A percentile compares a stretch with the other conserved stretches of the same genome.
Evolutionary conservation across 2,797 vertebrate genomes (phyloP).

Genomic region (Falco cherrug): DNA sequence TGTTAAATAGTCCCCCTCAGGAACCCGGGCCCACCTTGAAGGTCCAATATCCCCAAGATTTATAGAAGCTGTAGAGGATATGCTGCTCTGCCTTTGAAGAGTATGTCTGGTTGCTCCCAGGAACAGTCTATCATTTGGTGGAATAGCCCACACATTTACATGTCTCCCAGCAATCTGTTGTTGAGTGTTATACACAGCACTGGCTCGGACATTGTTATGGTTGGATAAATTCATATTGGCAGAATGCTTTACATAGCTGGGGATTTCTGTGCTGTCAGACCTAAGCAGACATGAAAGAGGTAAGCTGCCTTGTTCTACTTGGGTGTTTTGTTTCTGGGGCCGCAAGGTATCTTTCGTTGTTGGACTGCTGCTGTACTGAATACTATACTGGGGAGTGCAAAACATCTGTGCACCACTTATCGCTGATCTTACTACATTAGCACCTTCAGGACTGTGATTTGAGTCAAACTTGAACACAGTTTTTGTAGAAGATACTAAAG

Average conservation of each 20-base stretch:
- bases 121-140: conserved; percentile 79
- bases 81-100: conserved; percentile 91
- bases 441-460: conserved; percentile 84
- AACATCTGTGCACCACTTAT: conserved; percentile 65
- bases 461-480: conserved; percentile 80
- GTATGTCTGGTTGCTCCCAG: conserved; percentile 81
- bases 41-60: conserved; percentile 76
- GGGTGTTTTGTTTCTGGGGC: conserved; percentile 83
- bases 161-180: conserved; percentile 82
- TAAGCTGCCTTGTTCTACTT: conserved; percentile 83
- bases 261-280: conserved; percentile 77
- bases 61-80: conserved; percentile 85
- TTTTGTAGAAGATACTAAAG: conserved; percentile 85
- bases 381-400: conserved; percentile 89
- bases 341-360: conserved; percentile 88
- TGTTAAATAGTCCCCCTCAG: conserved; percentile 93
- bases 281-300: conserved; percentile 76
- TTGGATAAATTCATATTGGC: conserved; percentile 98
- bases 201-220: conserved; percentile 92
- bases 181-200: conserved; percentile 79
- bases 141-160: conserved; percentile 84
- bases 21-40: conserved; percentile 79
- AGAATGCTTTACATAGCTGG: conserved; percentile 78
- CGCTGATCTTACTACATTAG: conserved; percentile 51
- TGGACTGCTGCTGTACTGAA: conserved; percentile 89